Evolutionary conservation across 92 coral and sea anemone genomes (phyloP).

Genomic region (Epizoanthus illoricatus): DNA sequence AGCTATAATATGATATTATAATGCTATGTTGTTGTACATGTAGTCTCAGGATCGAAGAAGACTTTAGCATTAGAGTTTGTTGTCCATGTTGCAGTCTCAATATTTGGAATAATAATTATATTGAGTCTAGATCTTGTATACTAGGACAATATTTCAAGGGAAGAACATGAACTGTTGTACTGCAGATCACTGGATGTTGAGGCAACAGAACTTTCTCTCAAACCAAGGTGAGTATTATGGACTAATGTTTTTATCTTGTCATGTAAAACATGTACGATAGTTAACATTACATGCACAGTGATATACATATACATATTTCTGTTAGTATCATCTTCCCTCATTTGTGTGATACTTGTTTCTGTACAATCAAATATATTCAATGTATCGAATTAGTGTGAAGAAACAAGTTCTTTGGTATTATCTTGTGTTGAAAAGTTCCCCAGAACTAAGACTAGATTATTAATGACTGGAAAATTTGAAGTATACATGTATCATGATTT

Average conservation of each 20-base stretch:
- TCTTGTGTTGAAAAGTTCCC: too few species aligned
- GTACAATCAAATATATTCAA: too few species aligned
- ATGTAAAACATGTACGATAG: neutral
- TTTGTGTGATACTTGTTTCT: too few species aligned
- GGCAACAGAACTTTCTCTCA: constrained; percentile 74
- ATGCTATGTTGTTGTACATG: neutral
- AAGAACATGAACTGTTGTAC: constrained; percentile 63
- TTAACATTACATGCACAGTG: neutral
- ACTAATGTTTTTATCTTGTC: neutral
- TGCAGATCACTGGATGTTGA: constrained; percentile 70
- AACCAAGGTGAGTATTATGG: constrained; percentile 60
- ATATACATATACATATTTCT: too few species aligned
- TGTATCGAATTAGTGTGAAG: too few species aligned
- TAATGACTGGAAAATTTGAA: too few species aligned
- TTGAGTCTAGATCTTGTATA: neutral
- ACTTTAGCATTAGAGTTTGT: too few species aligned
- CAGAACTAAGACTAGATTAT: too few species aligned
- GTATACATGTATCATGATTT: too few species aligned
- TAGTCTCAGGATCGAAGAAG: neutral
- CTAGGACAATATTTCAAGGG: constrained; percentile 63
- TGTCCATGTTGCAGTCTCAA: neutral
- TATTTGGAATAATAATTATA: neutral
- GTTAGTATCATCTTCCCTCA: too few species aligned
- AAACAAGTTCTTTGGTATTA: too few species aligned
- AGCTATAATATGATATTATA: neutral